Conservation (phyloP, 2,888 invertebrate species). For the Fragum whitleyi region DNA sequence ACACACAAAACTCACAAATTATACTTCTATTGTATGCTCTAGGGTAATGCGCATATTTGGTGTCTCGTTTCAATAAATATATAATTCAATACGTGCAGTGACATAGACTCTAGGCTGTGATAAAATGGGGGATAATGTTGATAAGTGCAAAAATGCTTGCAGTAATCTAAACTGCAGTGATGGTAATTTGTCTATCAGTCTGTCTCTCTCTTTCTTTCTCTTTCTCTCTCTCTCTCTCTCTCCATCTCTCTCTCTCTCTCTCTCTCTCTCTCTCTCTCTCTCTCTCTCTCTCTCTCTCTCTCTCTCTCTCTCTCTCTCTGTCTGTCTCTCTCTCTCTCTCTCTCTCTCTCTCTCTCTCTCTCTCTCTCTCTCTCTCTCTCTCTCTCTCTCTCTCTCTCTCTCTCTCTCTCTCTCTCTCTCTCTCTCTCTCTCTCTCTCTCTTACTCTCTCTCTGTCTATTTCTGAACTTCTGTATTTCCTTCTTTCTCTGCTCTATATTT, state of each 20-base stretch:
- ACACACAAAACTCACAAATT: no score
- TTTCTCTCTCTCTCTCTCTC: slow-evolving; percentile 18
- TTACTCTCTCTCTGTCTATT: no score
- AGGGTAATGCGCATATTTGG: no score
- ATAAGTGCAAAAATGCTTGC: background rate
- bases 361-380: slow-evolving; percentile 33
- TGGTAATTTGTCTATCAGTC: background rate
- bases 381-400: slow-evolving; percentile 26
- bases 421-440: slow-evolving; percentile 11
- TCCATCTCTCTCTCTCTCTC: slow-evolving; percentile 9
- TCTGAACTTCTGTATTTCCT: no score
- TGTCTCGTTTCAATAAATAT: no score
- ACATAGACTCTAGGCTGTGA: no score
- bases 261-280: slow-evolving; percentile 16
- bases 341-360: slow-evolving; percentile 32
- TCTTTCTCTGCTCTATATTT: no score
- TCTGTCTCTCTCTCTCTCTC: slow-evolving; percentile 25
- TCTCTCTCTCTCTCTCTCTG: slow-evolving; percentile 17
- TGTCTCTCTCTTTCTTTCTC: background rate
- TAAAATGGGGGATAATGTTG: background rate
- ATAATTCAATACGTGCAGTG: no score
- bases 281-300: slow-evolving; percentile 22
- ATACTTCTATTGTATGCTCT: no score
- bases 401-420: slow-evolving; percentile 26
- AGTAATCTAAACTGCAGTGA: background rate